phyloP scores from a whole-genome alignment of 1,140 invertebrate species.

The Paraescarpia echinospica region DNA sequence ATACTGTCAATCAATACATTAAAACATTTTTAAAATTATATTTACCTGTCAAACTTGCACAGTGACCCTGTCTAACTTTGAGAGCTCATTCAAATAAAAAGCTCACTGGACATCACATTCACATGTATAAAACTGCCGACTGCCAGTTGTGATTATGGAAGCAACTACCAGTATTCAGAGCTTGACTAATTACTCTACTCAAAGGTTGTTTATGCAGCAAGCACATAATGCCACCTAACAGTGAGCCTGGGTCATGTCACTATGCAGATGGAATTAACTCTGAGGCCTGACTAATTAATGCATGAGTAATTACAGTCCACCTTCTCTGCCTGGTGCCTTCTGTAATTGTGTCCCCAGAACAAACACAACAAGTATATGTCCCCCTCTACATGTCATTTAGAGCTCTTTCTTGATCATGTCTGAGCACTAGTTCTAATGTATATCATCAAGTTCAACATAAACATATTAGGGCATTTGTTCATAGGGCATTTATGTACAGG shows the following conservation, averaged over 20 bases:
- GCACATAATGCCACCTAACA: neutral
- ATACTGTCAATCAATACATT: neutral
- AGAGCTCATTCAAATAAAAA: neutral
- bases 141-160: neutral
- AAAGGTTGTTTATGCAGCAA: neutral
- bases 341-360: neutral
- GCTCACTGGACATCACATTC: neutral
- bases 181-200: neutral
- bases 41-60: neutral
- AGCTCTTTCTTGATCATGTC: neutral
- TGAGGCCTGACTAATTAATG: neutral
- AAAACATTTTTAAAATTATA: no score
- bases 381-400: neutral
- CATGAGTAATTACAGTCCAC: neutral
- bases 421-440: neutral
- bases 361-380: neutral
- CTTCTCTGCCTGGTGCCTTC: neutral
- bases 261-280: neutral
- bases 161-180: neutral
- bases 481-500: neutral
- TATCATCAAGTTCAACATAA: neutral
- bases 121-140: neutral
- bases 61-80: neutral
- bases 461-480: neutral
- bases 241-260: neutral